Evolutionary conservation across 2,797 vertebrate species (phyloP), one percentile per base, ranked within the genome.

Genomic region (Xenops minutus): DNA sequence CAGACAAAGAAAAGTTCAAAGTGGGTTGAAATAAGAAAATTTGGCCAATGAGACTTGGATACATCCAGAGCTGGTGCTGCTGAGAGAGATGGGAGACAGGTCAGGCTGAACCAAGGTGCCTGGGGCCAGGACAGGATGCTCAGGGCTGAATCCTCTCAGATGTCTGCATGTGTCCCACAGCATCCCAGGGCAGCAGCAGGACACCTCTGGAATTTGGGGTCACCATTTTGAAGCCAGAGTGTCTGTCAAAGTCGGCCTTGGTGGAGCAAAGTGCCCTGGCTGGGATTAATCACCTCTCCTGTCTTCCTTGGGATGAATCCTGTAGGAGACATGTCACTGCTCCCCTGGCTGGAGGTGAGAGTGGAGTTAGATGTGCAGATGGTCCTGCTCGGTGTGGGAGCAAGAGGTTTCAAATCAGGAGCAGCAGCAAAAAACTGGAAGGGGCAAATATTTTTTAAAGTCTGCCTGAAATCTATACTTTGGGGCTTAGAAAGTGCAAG

Each of bases 401-500:
- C 22, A 24, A 9, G 9, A 34, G 21, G n/a, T 34, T 34, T 34
- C 9, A 3, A 22, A 34, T 15, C 55, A 59, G 54, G 21, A 37
- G 23, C 54, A 76, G 36, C 41, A 72, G 14, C 30, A 16, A 26
- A 19, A 14, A 12, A 11, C 0, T 1, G 37, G 39, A 62, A 74
- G 20, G 23, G 14, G 8, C 8, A 2, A 16, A 32, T 1, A 0
- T 55, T 39, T 37, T 49, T 67, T 12, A 56, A 75, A 44, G 43
- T 12, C 36, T 43, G 43, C 36, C 27, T 20, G 21, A 64, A 43
- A 20, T 0, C 0, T 2, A 27, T 51, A n/a, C 12, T 52, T 34
- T 23, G 36, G 39, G 24, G 15, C 44, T 46, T 29, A 37, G 32
- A 49, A 49, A 49, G 10, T 37, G 56, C 0, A 1, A 34, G 5